Base-by-base conservation (phyloP, 2,113 vertebrate species). In the Rostratula benghalensis region DNA sequence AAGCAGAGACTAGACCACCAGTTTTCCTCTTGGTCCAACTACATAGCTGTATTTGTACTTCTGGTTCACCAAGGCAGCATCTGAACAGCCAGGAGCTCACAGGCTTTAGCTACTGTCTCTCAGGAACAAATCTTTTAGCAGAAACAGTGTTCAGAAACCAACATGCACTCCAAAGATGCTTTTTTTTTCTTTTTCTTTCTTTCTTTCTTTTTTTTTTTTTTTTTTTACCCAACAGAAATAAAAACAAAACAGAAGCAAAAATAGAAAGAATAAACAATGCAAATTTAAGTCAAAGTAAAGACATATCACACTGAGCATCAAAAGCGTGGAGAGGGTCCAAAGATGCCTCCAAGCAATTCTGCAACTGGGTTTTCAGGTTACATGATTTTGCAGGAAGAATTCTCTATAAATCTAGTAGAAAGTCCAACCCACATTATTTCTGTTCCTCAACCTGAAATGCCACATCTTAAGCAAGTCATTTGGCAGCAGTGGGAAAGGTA, bases 391-490 rank as follows among this genome's bases (percentile, higher is more conserved):
- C n/a, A 83, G 67, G 71, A 81, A 71, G 35, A 68, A 91, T 67
- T 39, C 30, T 65, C 54, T 48, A 21, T 39, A 69, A 74, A 69
- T 67, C 50, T 69, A 28, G 63, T 59, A 59, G 37, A 74, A 6
- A 10, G 22, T 56, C 76, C 94, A 95, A 92, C 27, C 51, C 64
- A 83, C 73, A 22, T 25, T 22, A 87, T 74, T 64, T 75, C 64
- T 81, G 33, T 30, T 83, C 71, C 92, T 90, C 35, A 56, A 13
- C 46, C 64, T 78, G 76, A 74, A 96, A 90, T 17, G 28, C 89
- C 78, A 64, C 61, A 91, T 84, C 79, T 90, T 93, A 96, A 96
- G 77, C 78, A 70, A 93, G 56, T 71, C 24, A n/a, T 39, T 60
- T 93, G 80, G 90, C 88, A 93, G 85, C 43, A 30, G 51, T 8